phyloP scores from a whole-genome alignment of 2,888 invertebrate species.

The Scrobipalpa atriplicella region DNA sequence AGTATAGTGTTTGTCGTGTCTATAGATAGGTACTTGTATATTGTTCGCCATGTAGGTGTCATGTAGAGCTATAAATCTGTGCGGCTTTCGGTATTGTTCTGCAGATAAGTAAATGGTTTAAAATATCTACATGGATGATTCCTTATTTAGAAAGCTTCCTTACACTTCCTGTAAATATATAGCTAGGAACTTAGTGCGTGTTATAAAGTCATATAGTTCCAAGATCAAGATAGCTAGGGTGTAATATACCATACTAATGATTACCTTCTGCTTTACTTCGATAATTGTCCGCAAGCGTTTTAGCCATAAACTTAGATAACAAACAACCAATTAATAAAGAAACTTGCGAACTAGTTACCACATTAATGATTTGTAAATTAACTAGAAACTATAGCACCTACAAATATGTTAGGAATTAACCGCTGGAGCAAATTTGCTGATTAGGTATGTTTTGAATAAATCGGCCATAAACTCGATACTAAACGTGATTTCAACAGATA shows the following conservation, averaged over 20 bases:
- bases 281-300: not conserved
- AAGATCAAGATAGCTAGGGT: not conserved
- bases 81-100: conserved; percentile 7
- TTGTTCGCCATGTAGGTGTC: conserved; percentile 20
- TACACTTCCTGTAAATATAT: not conserved
- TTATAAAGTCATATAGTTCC: conserved; percentile 15
- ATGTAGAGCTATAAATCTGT: conserved; percentile 28
- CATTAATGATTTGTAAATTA: conserved; percentile 9
- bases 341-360: conserved; percentile 9
- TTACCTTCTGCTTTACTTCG: not conserved
- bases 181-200: conserved; percentile 13
- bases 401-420: not conserved
- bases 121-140: not conserved
- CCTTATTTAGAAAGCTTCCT: not conserved
- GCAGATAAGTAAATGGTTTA: conserved; percentile 5
- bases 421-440: not conserved
- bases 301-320: not conserved
- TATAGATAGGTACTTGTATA: not conserved
- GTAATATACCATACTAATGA: not conserved
- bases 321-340: conserved; percentile 14
- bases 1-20: conserved; percentile 56
- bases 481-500: conserved; percentile 17
- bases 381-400: conserved; percentile 11
- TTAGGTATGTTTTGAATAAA: conserved; percentile 16
- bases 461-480: conserved; percentile 5